Evolutionary conservation across 2,797 vertebrate genomes (phyloP), one percentile per base, ranked within the genome.

Genomic region (Thunnus albacares): DNA sequence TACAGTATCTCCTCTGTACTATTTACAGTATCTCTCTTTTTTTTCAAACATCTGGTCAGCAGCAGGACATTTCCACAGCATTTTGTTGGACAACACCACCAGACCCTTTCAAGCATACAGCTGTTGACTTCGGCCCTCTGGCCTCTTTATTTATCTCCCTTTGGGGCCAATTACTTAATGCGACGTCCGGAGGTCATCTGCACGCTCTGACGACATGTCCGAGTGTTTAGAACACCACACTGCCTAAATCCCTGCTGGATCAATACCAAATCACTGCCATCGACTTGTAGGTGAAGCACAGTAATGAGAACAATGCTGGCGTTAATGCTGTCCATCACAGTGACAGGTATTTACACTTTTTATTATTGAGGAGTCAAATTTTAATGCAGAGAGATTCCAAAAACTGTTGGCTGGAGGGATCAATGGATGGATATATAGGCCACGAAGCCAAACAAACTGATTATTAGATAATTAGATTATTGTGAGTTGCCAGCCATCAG

Each of bases 241-340:
- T 8, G 49, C 35, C 47, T 69, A 63, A 73, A 66, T 81, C 73
- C 13, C 49, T 17, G 5, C 28, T 56, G 62, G 33, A 82, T 89
- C 84, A 49, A 85, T 79, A 79, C 17, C 49, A 55, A 49, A 71
- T 58, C 66, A 47, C 26, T 0, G 20, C 35, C 57, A 56, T 53
- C 10, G 22, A 61, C 51, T 30, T 9, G 22, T 15, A 30, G 41
- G 35, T 2, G 11, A 49, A 60, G 28, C 7, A 5, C 51, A 41
- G 30, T n/a, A 43, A 89, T 47, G 68, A 82, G 67, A 72, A 26
- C 0, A 20, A 55, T 3, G 38, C 7, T 3, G 35, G 28, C 8
- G 1, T 55, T 24, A 61, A 66, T 5, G 1, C 55, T 7, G 56
- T 59, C 57, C 61, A 20, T 81, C 68, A 64, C 4, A 56, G 68